These are phyloP conservation scores for Orchesella cincta DNA, from an alignment of 1,140 invertebrate genomes.

Conservation along the genomic window DNA sequence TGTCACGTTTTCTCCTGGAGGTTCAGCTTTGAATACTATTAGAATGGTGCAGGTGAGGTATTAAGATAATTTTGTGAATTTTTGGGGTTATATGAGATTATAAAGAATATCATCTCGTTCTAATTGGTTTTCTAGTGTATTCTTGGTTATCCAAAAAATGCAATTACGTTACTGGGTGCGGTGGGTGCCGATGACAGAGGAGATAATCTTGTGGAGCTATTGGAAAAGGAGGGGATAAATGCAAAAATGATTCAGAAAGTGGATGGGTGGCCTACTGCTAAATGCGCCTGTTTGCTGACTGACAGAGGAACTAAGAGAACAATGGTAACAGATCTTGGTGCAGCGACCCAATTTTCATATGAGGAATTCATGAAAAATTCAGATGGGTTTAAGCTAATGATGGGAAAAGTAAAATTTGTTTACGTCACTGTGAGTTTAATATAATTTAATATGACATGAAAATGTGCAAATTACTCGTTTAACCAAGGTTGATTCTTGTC, in stretches of 20 bases:
- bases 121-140: conserved; percentile 14
- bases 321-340: conserved; percentile 32
- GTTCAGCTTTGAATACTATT: conserved; percentile 29
- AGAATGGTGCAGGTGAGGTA: conserved; percentile 17
- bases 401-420: neutral
- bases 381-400: neutral
- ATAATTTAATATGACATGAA: too few relatives aligned
- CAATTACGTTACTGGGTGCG: conserved; percentile 24
- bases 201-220: conserved; percentile 7
- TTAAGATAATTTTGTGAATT: neutral
- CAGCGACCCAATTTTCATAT: neutral
- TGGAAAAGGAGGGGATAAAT: conserved; percentile 10
- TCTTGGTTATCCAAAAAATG: conserved; percentile 13
- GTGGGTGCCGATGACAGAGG: conserved; percentile 29
- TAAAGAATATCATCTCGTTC: neutral
- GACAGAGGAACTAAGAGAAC: conserved; percentile 9
- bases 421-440: neutral
- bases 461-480: too few relatives aligned
- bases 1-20: conserved; percentile 25
- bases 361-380: neutral
- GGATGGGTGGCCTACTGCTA: conserved; percentile 22
- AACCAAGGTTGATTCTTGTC: neutral
- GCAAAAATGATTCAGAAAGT: conserved; percentile 18
- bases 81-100: too few relatives aligned
- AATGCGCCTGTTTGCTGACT: conserved; percentile 27